Evolutionary conservation across 2,888 invertebrate species (phyloP).

Genomic region (Drosophila prolongata): DNA sequence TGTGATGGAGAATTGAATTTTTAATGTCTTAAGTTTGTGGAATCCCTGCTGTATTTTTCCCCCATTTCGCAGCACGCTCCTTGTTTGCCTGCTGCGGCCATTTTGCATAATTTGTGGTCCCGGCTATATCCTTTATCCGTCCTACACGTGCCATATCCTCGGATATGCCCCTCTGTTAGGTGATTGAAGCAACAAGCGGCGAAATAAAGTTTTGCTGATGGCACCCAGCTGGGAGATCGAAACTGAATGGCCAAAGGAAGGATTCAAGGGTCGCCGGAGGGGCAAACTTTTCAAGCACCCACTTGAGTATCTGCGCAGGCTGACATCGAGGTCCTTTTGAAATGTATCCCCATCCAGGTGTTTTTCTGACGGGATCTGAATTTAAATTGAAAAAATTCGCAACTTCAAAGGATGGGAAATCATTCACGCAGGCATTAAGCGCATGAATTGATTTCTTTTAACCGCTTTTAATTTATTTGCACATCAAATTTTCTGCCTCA

Average conservation of each 20-base stretch:
- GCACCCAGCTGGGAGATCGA: slow-evolving; percentile 28
- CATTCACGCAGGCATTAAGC: slow-evolving; percentile 9
- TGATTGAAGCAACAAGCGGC: slow-evolving; percentile 32
- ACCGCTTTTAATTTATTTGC: slow-evolving; percentile 6
- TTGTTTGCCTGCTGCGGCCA: slow-evolving; percentile 25
- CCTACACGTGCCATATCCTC: slow-evolving; percentile 14
- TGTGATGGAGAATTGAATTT: not conserved
- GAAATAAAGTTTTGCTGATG: slow-evolving; percentile 29
- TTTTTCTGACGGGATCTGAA: not conserved
- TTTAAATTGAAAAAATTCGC: slow-evolving; percentile 1
- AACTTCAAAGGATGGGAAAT: not conserved
- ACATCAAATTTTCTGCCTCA: slow-evolving; percentile 16
- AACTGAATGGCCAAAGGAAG: not conserved
- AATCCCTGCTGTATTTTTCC: not conserved
- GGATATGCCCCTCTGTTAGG: slow-evolving; percentile 1
- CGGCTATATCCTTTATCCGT: slow-evolving; percentile 4
- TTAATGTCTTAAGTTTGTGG: not conserved
- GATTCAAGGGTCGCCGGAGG: slow-evolving; percentile 20
- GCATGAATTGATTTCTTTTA: slow-evolving; percentile 14
- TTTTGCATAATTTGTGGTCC: slow-evolving; percentile 39
- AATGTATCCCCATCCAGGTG: not conserved
- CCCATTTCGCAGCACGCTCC: slow-evolving; percentile 2
- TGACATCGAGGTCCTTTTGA: not conserved
- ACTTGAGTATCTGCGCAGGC: slow-evolving; percentile 15
- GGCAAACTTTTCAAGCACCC: slow-evolving; percentile 23